phyloP scores from a whole-genome alignment of 92 coral and sea anemone genomes.

The Phenganax subtilis region DNA sequence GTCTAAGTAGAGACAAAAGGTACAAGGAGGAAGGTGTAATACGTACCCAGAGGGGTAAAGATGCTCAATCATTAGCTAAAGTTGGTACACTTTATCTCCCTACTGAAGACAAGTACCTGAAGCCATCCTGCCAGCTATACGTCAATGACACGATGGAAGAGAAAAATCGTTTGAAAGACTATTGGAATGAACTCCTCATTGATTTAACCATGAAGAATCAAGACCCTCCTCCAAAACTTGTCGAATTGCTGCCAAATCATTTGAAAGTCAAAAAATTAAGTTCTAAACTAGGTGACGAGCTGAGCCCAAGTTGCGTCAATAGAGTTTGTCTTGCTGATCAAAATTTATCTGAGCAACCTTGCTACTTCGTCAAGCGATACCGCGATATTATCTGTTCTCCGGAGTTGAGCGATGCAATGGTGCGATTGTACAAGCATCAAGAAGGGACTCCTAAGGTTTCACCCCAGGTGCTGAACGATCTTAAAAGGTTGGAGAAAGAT shows the following conservation, averaged over 20 bases:
- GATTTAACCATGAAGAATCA: constrained; percentile 90
- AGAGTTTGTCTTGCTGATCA: constrained; percentile 53
- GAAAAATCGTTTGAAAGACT: constrained; percentile 83
- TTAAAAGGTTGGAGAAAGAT: background rate
- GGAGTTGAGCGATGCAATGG: constrained; percentile 18
- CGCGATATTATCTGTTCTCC: constrained; percentile 20
- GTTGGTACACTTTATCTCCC: constrained; percentile 74
- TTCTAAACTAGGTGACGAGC: constrained; percentile 68
- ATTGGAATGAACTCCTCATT: constrained; percentile 71
- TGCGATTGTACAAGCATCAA: constrained; percentile 26
- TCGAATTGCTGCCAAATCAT: constrained; percentile 73
- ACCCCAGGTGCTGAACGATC: constrained; percentile 9
- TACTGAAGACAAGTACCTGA: constrained; percentile 79
- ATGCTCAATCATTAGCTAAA: constrained; percentile 51
- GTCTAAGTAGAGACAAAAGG: constrained; percentile 38
- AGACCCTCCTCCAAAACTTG: constrained; percentile 79
- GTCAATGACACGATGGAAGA: constrained; percentile 86
- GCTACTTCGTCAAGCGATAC: constrained; percentile 23
- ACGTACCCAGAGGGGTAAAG: constrained; percentile 51
- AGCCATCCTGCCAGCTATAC: constrained; percentile 71
- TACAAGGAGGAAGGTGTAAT: background rate
- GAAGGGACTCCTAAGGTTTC: background rate
- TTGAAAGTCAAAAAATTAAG: constrained; percentile 77
- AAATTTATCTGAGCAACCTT: constrained; percentile 34
- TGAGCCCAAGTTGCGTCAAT: constrained; percentile 66